phyloP scores from a whole-genome alignment of 2,888 invertebrate species.

The Drosophila ochracea region DNA sequence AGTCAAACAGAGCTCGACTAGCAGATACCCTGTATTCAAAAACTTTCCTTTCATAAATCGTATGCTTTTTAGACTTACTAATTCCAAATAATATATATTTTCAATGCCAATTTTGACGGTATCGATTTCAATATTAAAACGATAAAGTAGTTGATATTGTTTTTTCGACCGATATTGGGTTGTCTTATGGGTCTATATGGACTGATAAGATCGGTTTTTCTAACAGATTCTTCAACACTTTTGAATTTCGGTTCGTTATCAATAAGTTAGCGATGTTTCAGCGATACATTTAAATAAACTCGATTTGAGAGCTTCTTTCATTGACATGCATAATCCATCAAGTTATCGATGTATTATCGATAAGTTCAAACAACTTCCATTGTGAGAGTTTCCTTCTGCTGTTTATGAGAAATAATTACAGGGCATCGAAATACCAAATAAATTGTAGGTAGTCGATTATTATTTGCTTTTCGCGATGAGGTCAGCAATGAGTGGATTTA shows the following conservation, averaged over 20 bases:
- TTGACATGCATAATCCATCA: neutral
- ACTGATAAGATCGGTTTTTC: neutral
- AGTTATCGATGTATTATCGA: no score
- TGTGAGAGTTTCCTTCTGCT: no score
- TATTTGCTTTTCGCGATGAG: conserved; percentile 44
- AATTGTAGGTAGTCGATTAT: conserved; percentile 12
- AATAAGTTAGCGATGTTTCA: no score
- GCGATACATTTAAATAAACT: neutral
- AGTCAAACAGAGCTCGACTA: neutral
- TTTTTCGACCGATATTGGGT: neutral
- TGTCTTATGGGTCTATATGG: no score
- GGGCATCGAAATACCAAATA: neutral
- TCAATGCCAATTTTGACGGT: neutral
- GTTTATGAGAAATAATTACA: neutral
- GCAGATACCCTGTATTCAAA: neutral
- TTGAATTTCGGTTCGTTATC: neutral
- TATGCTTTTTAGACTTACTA: neutral
- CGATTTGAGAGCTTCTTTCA: neutral
- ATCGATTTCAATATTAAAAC: neutral
- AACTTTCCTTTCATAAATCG: neutral
- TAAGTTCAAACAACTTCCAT: no score
- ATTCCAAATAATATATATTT: neutral
- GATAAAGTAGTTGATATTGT: neutral
- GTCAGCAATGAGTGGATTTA: conserved; percentile 19
- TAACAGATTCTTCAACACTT: neutral